A percentile compares a stretch with the other conserved stretches of the same genome.
Evolutionary conservation across 2,888 invertebrate species (phyloP).

Genomic region (Amiota minor): DNA sequence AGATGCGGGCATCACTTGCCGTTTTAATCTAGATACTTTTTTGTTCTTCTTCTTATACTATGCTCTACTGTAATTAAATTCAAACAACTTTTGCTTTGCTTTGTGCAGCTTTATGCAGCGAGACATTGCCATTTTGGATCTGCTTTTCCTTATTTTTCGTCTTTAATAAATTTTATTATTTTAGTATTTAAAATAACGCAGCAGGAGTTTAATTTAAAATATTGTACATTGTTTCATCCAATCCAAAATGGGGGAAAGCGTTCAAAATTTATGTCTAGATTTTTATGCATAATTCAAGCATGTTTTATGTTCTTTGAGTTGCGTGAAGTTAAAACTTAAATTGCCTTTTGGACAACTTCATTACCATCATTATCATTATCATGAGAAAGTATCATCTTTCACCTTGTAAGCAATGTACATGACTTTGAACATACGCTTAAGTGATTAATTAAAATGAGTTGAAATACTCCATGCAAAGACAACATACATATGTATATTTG

Average conservation of each 20-base stretch:
- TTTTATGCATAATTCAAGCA: conserved; percentile 1
- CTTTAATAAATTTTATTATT: background rate
- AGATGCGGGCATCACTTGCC: background rate
- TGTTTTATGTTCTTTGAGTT: background rate
- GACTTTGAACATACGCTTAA: no score
- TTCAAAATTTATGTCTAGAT: background rate
- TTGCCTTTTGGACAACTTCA: no score
- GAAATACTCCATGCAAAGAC: no score
- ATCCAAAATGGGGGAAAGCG: no score
- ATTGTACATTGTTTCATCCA: background rate
- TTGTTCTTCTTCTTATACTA: conserved; percentile 1
- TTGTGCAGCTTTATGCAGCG: conserved; percentile 1
- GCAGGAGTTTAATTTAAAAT: conserved; percentile 20
- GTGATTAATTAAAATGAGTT: no score
- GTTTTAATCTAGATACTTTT: conserved; percentile 1
- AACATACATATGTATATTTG: no score
- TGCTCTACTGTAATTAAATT: conserved; percentile 24
- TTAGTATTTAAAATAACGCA: conserved; percentile 17
- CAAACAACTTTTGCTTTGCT: conserved; percentile 13
- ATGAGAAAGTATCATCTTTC: no score
- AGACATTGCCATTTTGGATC: conserved; percentile 14
- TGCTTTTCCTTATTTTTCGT: background rate
- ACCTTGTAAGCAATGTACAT: no score
- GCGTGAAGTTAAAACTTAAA: no score
- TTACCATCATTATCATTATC: no score